Percentiles rank a stretch among this genome's conserved stretches.
Evolutionary conservation across 2,888 invertebrate genomes (phyloP).

Genomic region (Mongoloraphidia duomilia): DNA sequence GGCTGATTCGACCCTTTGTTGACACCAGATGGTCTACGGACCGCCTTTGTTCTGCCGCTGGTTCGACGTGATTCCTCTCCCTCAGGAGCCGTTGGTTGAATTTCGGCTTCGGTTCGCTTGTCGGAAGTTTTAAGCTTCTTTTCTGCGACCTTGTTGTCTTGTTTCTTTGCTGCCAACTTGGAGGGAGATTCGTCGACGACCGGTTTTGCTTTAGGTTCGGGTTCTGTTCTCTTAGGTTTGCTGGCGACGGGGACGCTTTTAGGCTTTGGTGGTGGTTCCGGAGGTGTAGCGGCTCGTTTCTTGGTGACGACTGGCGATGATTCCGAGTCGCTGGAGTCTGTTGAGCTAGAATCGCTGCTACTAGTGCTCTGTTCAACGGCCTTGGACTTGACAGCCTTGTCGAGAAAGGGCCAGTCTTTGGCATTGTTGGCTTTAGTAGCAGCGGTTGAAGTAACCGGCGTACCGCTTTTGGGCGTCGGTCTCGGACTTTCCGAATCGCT

Average conservation of each 20-base stretch:
- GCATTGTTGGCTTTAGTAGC: constrained; percentile 28
- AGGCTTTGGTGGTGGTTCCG: constrained; percentile 18
- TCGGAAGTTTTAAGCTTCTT: constrained; percentile 77
- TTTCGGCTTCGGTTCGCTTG: constrained; percentile 57
- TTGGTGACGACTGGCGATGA: constrained; percentile 20
- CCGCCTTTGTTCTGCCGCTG: constrained; percentile 11
- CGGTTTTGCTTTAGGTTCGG: constrained; percentile 10
- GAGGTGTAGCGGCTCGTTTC: constrained; percentile 8
- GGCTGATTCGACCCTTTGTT: constrained; percentile 21
- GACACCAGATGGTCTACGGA: background rate
- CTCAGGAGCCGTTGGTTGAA: constrained; percentile 57
- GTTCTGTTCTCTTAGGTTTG: constrained; percentile 9
- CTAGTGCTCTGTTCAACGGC: constrained; percentile 45
- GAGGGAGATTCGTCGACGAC: constrained; percentile 12
- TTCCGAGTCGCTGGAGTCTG: constrained; percentile 27
- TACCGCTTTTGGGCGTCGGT: constrained; percentile 14
- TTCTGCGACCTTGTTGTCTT: constrained; percentile 50
- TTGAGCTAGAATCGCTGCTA: constrained; percentile 42
- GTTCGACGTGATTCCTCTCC: constrained; percentile 50
- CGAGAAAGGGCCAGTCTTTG: constrained; percentile 66
- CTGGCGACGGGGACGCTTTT: constrained; percentile 15
- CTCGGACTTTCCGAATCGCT: constrained; percentile 35
- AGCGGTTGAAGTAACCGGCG: constrained; percentile 15
- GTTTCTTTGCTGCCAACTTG: constrained; percentile 30
- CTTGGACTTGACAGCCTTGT: constrained; percentile 58